A percentile compares a stretch with the other conserved stretches of the same genome.
These are phyloP conservation scores for Chaunax sp. DNA, from an alignment of 2,797 vertebrate species.

Conservation along the genomic window DNA sequence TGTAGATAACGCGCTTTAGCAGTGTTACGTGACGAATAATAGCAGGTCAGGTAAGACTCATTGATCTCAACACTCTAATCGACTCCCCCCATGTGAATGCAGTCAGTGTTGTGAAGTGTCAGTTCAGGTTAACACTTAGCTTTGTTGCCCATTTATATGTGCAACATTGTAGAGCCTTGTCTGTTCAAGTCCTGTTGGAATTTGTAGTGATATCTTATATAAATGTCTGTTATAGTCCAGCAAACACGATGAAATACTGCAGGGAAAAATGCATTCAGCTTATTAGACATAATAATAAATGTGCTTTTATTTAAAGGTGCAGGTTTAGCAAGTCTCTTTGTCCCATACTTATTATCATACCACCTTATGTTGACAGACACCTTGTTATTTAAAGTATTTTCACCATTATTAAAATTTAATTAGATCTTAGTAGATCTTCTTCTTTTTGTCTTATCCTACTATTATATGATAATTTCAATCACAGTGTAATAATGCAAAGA, in stretches of 20 bases:
- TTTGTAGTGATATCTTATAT: neutral
- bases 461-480: too few relatives aligned
- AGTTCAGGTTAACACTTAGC: slow-evolving; percentile 10
- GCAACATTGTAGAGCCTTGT: too few relatives aligned
- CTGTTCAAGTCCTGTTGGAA: neutral
- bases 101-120: neutral
- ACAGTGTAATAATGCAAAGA: too few relatives aligned
- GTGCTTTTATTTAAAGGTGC: neutral
- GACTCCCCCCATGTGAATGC: slow-evolving; percentile 7
- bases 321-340: neutral
- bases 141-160: neutral
- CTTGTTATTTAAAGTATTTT: too few relatives aligned
- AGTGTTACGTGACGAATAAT: neutral
- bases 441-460: too few relatives aligned
- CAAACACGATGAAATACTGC: neutral
- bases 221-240: neutral
- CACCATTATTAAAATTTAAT: too few relatives aligned
- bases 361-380: neutral
- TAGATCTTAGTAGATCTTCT: too few relatives aligned
- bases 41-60: slow-evolving; percentile 35
- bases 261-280: neutral
- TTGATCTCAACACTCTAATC: slow-evolving; percentile 35
- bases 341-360: neutral
- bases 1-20: slow-evolving; percentile 5
- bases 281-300: slow-evolving; percentile 1